phyloP scores from a whole-genome alignment of 2,113 vertebrate species.

The Phylloscopus trochiloides region DNA sequence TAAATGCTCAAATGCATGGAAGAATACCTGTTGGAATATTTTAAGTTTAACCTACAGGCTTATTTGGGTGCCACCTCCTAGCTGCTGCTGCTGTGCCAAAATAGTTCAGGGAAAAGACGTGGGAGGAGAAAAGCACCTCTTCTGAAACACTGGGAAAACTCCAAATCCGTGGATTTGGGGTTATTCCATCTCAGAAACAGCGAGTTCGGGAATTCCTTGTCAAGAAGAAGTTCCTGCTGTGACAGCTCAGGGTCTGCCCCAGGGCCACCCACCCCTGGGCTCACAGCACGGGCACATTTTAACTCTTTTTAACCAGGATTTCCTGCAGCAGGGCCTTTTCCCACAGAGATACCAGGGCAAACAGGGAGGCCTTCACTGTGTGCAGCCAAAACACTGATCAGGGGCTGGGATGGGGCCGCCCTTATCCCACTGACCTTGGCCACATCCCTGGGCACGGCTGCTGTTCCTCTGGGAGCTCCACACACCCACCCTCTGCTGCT shows the following conservation, averaged over 20 bases:
- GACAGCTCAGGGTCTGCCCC: neutral
- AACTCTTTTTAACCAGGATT: rapidly evolving
- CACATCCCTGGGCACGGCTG: neutral
- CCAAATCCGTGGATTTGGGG: neutral
- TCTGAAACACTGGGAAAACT: rapidly evolving
- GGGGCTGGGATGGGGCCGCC: neutral
- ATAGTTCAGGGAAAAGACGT: rapidly evolving
- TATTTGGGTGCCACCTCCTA: rapidly evolving
- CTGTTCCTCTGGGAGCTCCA: neutral
- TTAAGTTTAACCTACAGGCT: rapidly evolving
- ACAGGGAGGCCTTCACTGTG: neutral
- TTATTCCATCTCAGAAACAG: rapidly evolving
- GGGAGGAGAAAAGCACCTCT: neutral
- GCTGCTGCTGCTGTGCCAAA: neutral
- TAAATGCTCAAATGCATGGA: neutral
- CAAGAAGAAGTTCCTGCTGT: neutral
- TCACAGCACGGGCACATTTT: rapidly evolving
- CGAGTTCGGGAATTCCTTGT: neutral
- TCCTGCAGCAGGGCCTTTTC: neutral
- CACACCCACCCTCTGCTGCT: rapidly evolving
- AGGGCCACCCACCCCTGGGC: neutral
- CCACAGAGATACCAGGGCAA: neutral
- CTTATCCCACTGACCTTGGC: neutral
- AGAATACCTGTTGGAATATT: rapidly evolving
- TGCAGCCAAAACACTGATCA: neutral